Conservation (phyloP, 2,797 vertebrate species). For the Mormyrus hasselquistii region DNA sequence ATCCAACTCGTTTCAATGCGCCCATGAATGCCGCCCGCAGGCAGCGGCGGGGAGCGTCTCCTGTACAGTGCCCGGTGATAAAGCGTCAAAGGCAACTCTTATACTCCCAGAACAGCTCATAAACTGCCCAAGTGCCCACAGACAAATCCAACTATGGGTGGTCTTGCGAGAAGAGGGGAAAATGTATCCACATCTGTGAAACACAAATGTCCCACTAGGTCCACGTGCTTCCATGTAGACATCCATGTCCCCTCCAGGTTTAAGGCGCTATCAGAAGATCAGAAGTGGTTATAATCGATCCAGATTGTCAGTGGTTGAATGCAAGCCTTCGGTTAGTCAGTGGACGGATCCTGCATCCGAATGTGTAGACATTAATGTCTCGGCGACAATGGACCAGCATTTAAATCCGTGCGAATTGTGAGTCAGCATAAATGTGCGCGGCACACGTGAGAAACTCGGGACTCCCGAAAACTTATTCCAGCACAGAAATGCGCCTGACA, state of each 20-base stretch:
- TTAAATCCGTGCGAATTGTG: background rate
- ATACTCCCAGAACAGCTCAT: background rate
- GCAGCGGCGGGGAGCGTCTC: background rate
- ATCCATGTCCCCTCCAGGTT: background rate
- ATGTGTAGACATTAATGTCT: background rate
- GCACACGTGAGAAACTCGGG: background rate
- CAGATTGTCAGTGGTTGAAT: background rate
- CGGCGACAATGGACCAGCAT: background rate
- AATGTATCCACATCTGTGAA: background rate
- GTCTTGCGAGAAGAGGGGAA: background rate
- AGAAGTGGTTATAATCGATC: background rate
- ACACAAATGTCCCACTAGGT: background rate
- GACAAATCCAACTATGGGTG: background rate
- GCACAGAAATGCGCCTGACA: background rate
- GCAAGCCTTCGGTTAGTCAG: background rate
- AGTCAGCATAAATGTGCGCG: background rate
- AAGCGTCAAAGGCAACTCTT: background rate
- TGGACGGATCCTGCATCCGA: background rate
- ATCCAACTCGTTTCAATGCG: background rate
- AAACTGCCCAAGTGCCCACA: background rate
- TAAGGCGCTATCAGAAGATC: background rate
- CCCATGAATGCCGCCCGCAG: background rate
- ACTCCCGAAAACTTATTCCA: background rate
- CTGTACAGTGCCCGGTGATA: background rate
- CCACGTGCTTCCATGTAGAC: background rate